Base-by-base conservation (phyloP, 2,797 vertebrate species). In the Neosalanx taihuensis region DNA sequence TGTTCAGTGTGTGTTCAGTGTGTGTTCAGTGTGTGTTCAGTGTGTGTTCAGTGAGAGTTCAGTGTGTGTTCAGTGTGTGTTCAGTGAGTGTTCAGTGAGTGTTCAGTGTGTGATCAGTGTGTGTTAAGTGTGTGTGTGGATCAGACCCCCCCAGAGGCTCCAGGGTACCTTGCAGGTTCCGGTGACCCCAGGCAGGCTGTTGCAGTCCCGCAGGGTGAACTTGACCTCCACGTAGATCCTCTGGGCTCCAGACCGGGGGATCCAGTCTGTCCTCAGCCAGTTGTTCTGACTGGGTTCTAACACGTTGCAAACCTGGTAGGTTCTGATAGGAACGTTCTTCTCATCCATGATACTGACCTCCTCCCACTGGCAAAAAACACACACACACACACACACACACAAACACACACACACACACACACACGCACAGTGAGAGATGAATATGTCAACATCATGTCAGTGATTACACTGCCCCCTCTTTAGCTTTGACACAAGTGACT, bases 281-380 rank as follows among this genome's bases (percentile, higher is more conserved):
- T 99, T 99, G 86, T 97, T 99, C 83, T 99, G 97, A 79, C 90
- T 99, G 76, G 97, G 92, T 70, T 98, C 96, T 87, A 99, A 94
- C 79, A 99, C 97, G 0, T 99, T 99, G 87, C 97, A 99, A 78
- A 99, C 97, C 84, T 99, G 97, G 82, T 99, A 99, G 3, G 97
- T 99, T 77, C 97, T 93, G 87, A 99, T 99, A 0, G 97, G 97
- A 15, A 96, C 98, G 73, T 99, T 99, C 90, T 99, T 99, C 90
- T 99, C 97, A 79, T 99, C 97, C 97, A 98, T 99, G 69, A 99
- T 99, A 76, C 97, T 99, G 72, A 99, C 97, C 80, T 99, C 97
- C 78, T 99, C 97, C 97, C 97, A 99, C 97, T 99, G 92, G 37
- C 37, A 41, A n/a, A n/a, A n/a, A n/a, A n/a, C n/a, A n/a, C n/a